Percentiles rank a stretch among this genome's conserved stretches.
phyloP scores from a whole-genome alignment of 2,888 invertebrate species.

The Fragum fragum region DNA sequence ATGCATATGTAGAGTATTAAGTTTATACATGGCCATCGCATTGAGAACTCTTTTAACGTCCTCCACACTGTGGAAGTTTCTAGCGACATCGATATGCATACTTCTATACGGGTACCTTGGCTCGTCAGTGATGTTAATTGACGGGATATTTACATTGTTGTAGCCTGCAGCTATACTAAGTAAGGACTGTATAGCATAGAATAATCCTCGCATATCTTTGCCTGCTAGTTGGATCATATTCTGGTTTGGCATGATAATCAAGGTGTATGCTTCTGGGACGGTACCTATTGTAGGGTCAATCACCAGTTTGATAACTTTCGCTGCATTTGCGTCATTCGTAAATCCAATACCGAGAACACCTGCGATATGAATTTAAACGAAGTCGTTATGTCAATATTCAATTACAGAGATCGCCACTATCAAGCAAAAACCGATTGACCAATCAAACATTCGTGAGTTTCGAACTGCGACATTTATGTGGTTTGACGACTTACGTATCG shows the following conservation, averaged over 20 bases:
- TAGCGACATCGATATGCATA: constrained; percentile 76
- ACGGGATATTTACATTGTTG: constrained; percentile 52
- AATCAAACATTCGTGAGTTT: no score
- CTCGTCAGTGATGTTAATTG: constrained; percentile 64
- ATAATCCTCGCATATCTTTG: constrained; percentile 56
- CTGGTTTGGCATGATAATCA: constrained; percentile 51
- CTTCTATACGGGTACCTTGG: constrained; percentile 77
- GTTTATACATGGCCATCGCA: constrained; percentile 84
- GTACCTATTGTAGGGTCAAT: neutral
- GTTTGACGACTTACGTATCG: no score
- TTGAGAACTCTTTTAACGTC: constrained; percentile 77
- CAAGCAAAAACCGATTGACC: no score
- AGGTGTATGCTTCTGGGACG: constrained; percentile 63
- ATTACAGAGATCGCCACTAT: no score
- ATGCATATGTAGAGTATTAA: constrained; percentile 85
- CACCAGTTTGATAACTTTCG: constrained; percentile 21
- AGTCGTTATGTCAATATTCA: no score
- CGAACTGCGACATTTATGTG: no score
- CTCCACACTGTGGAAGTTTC: constrained; percentile 80
- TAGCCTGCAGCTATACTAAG: constrained; percentile 59
- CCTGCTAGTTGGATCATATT: constrained; percentile 61
- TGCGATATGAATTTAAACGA: constrained; percentile 1
- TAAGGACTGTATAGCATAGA: constrained; percentile 71
- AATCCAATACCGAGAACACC: neutral
- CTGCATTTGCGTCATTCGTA: no score